Evolutionary conservation across 1,140 invertebrate species (phyloP), one percentile per base, ranked within the genome.

Genomic region (Drosophila quadrilineata): DNA sequence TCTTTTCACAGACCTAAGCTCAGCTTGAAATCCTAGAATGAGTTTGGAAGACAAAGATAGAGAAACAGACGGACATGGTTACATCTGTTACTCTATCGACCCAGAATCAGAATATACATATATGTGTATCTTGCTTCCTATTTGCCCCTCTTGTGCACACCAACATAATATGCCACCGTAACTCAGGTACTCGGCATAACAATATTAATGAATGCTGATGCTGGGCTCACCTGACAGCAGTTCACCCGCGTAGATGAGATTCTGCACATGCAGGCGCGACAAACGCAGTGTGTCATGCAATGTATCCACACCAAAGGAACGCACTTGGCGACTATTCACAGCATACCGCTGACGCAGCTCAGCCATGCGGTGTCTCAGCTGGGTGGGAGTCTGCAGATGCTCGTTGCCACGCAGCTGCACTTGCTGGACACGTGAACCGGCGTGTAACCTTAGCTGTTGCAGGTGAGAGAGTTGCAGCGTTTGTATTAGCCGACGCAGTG

Each of bases 141-240:
- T n/a, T n/a, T n/a, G n/a, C n/a, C n/a, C n/a, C n/a, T n/a, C n/a
- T n/a, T n/a, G n/a, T n/a, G n/a, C n/a, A n/a, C n/a, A n/a, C n/a
- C n/a, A n/a, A n/a, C n/a, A n/a, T n/a, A n/a, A n/a, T n/a, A n/a
- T n/a, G n/a, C n/a, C n/a, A n/a, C n/a, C n/a, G n/a, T n/a, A n/a
- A n/a, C n/a, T n/a, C n/a, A n/a, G n/a, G n/a, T n/a, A n/a, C n/a
- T n/a, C n/a, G n/a, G n/a, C n/a, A n/a, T n/a, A n/a, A n/a, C n/a
- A n/a, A n/a, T n/a, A n/a, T n/a, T n/a, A n/a, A n/a, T n/a, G n/a
- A n/a, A n/a, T n/a, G n/a, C n/a, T n/a, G n/a, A n/a, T n/a, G n/a
- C n/a, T n/a, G n/a, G n/a, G 21, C 64, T 28, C 35, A 88, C 87
- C 79, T 54, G 73, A 26, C 54, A 89, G 29, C 2, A 89, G 16